phyloP scores from a whole-genome alignment of 2,888 invertebrate genomes.

The Branchellion lobata region DNA sequence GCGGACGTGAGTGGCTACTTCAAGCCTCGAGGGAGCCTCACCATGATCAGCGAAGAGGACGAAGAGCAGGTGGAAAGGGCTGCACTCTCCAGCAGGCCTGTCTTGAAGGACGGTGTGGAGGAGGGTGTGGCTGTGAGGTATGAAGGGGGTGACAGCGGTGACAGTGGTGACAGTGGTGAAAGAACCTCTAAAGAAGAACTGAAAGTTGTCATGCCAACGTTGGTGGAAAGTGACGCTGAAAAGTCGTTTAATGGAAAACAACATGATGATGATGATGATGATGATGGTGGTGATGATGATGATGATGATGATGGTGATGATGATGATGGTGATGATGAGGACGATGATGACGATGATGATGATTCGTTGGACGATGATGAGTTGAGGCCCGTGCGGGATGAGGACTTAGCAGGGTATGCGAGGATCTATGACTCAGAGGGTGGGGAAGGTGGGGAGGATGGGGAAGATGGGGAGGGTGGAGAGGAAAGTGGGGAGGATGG shows the following conservation, averaged over 20 bases:
- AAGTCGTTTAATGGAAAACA: not conserved
- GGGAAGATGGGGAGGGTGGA: too few relatives aligned
- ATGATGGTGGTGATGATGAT: conserved; percentile 12
- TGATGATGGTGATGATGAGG: conserved; percentile 25
- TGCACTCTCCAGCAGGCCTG: too few relatives aligned
- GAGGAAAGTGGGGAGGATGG: too few relatives aligned
- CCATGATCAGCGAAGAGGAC: too few relatives aligned
- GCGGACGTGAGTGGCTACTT: too few relatives aligned
- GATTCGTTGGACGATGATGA: not conserved
- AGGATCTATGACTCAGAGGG: not conserved
- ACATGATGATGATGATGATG: conserved; percentile 24
- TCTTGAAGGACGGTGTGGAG: too few relatives aligned
- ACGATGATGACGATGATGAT: conserved; percentile 15
- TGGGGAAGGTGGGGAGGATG: too few relatives aligned
- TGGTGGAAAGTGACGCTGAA: not conserved
- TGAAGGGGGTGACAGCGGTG: not conserved
- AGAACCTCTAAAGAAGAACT: too few relatives aligned
- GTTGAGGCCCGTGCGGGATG: not conserved
- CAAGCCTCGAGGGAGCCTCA: too few relatives aligned
- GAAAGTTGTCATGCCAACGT: not conserved
- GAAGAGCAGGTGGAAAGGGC: too few relatives aligned
- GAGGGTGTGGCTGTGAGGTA: too few relatives aligned
- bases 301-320: conserved; percentile 10
- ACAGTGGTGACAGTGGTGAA: not conserved
- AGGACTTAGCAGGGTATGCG: not conserved